phyloP scores from a whole-genome alignment of 2,113 vertebrate species.

The Alexandromys fortis region DNA sequence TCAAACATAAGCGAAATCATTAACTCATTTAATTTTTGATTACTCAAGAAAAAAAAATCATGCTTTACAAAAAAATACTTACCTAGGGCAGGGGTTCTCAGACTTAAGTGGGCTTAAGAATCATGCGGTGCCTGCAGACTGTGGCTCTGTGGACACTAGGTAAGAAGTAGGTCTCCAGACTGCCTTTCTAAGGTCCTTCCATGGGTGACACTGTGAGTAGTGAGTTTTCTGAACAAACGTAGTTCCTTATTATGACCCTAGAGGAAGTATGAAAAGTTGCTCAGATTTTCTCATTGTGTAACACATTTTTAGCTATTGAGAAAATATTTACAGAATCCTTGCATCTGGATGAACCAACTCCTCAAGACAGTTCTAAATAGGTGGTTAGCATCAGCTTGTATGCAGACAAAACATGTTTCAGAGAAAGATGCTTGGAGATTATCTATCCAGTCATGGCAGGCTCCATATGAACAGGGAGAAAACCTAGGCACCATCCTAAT shows the following conservation, averaged over 20 bases:
- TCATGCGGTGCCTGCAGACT: background rate
- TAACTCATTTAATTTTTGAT: constrained; percentile 28
- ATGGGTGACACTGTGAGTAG: background rate
- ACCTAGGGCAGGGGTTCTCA: background rate
- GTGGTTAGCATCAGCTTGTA: background rate
- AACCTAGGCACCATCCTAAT: background rate
- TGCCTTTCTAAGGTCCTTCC: background rate
- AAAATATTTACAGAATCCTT: background rate
- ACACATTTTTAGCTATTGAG: background rate
- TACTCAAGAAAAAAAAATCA: background rate
- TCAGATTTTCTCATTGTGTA: background rate
- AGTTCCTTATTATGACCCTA: background rate
- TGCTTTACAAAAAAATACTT: background rate
- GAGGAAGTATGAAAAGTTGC: background rate
- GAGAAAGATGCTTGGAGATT: background rate
- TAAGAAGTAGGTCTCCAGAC: background rate
- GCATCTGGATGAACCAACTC: background rate
- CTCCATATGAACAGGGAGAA: background rate
- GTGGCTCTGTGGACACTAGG: background rate
- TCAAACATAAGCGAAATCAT: constrained; percentile 41
- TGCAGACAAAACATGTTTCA: background rate
- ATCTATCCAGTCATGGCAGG: background rate
- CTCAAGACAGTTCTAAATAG: background rate
- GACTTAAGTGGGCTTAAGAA: background rate
- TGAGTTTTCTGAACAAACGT: background rate